Evolutionary conservation across 2,113 vertebrate genomes (phyloP).

Genomic region (Odocoileus virginianus): DNA sequence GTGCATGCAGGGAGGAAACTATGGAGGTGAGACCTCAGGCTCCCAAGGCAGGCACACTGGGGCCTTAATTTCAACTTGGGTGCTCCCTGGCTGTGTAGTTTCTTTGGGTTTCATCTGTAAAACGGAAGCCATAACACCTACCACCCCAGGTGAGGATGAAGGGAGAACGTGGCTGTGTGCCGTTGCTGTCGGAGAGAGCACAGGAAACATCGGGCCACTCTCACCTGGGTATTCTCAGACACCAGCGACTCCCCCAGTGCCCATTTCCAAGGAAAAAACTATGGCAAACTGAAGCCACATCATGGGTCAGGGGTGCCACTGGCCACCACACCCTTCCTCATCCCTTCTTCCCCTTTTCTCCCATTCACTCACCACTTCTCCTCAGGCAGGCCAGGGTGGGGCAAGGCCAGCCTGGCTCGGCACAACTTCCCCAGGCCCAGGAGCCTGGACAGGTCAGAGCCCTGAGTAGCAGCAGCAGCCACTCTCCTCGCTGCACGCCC

Average conservation of each 20-base stretch:
- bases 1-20: neutral
- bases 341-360: slow-evolving; percentile 58
- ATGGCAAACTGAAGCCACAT: neutral
- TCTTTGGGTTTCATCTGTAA: neutral
- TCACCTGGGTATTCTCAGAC: neutral
- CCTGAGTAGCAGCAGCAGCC: neutral
- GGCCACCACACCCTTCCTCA: slow-evolving; percentile 60
- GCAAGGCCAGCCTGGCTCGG: neutral
- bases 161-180: neutral
- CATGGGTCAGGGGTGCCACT: neutral
- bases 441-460: neutral
- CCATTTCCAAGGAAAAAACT: neutral
- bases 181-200: neutral
- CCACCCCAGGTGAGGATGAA: neutral
- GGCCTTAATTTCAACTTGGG: neutral
- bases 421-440: neutral
- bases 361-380: slow-evolving; percentile 28
- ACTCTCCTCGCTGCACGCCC: neutral
- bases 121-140: neutral
- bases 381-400: neutral
- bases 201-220: neutral
- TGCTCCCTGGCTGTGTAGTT: neutral
- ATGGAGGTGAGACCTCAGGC: neutral
- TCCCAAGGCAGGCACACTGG: neutral
- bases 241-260: neutral